These are phyloP conservation scores for Vanessa cardui DNA, from an alignment of 2,888 invertebrate genomes.

Conservation along the genomic window DNA sequence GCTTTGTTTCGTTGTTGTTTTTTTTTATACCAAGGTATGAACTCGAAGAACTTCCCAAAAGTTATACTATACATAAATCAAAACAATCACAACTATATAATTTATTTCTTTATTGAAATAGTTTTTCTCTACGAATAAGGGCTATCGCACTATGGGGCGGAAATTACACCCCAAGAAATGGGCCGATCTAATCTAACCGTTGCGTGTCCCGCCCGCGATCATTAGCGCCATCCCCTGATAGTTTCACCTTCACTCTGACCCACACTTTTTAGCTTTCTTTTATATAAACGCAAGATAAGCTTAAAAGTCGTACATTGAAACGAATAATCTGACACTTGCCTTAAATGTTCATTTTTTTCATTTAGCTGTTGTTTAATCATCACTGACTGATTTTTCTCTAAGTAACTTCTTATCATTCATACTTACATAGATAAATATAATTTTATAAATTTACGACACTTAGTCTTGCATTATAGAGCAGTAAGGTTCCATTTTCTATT, in stretches of 20 bases:
- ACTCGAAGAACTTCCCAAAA: neutral
- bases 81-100: neutral
- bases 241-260: conserved; percentile 20
- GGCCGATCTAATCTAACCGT: conserved; percentile 75
- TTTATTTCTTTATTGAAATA: conserved; percentile 15
- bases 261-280: conserved; percentile 24
- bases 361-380: neutral
- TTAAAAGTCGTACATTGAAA: neutral
- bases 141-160: conserved; percentile 60
- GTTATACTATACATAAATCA: neutral
- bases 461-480: no score
- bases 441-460: no score
- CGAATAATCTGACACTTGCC: neutral
- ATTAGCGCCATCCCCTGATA: conserved; percentile 55
- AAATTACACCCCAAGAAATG: conserved; percentile 72
- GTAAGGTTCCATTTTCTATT: no score
- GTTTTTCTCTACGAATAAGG: conserved; percentile 26
- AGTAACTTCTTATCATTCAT: no score
- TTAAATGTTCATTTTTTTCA: neutral
- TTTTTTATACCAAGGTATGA: neutral
- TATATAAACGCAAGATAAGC: conserved; percentile 20
- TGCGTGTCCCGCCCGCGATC: conserved; percentile 69
- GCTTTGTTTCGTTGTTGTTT: no score
- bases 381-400: neutral
- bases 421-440: no score